A percentile compares a stretch with the other conserved stretches of the same genome.
phyloP scores from a whole-genome alignment of 2,113 vertebrate species.

The Nicator chloris region DNA sequence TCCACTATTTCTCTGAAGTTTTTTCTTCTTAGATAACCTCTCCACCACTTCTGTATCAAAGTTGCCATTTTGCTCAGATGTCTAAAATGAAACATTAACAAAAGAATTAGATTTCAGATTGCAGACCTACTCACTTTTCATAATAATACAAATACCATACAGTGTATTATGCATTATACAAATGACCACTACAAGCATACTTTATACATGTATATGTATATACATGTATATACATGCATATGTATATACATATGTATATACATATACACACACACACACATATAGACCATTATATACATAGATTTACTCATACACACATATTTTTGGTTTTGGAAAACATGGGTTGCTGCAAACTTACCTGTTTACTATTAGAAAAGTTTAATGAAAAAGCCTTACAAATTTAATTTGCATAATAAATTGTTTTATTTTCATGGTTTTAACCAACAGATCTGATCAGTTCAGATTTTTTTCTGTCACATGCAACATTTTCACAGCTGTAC shows the following conservation, averaged over 20 bases:
- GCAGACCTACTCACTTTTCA: background rate
- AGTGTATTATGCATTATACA: background rate
- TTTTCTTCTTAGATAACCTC: conserved; percentile 82
- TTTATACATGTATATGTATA: background rate
- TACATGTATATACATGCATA: background rate
- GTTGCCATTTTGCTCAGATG: conserved; percentile 76
- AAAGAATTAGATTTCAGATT: background rate
- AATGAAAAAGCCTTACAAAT: background rate
- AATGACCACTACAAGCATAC: background rate
- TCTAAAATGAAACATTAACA: conserved; percentile 74
- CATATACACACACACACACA: background rate
- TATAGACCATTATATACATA: background rate
- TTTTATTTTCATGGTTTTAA: background rate
- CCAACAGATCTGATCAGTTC: background rate
- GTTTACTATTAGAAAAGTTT: background rate
- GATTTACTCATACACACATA: background rate
- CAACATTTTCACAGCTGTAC: background rate
- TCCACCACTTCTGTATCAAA: conserved; percentile 89
- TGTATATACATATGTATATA: background rate
- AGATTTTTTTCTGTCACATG: background rate
- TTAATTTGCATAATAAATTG: background rate
- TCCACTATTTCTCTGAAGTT: conserved; percentile 79
- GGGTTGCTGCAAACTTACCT: background rate
- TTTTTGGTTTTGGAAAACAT: background rate
- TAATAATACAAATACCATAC: background rate